Percentiles rank a stretch among this genome's conserved stretches.
These are phyloP conservation scores for Siniperca undulata DNA, from an alignment of 2,797 vertebrate species.

Conservation along the genomic window DNA sequence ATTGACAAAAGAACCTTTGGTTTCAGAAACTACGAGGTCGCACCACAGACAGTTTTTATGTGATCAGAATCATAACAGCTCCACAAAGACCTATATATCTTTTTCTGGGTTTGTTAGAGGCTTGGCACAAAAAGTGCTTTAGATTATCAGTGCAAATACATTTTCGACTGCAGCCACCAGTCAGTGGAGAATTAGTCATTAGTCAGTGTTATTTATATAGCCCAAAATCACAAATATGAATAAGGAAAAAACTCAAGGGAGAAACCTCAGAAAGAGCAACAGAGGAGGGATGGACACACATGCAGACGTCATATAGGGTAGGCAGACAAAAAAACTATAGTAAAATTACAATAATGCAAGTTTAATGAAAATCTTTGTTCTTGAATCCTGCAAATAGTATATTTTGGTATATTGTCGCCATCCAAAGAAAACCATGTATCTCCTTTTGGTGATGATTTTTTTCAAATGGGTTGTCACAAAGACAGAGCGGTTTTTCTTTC, in stretches of 20 bases:
- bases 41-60: conserved; percentile 51
- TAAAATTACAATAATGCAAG: not conserved
- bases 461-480: no score
- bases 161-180: not conserved
- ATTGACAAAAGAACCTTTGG: conserved; percentile 71
- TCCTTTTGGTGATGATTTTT: no score
- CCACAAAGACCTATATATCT: not conserved
- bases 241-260: no score
- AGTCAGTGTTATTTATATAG: not conserved
- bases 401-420: not conserved
- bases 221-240: not conserved
- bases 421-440: no score
- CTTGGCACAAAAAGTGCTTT: not conserved
- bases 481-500: no score
- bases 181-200: conserved; percentile 10
- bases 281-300: not conserved
- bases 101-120: not conserved
- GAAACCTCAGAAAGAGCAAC: not conserved
- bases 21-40: conserved; percentile 56
- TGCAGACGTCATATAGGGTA: not conserved
- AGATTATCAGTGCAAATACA: not conserved
- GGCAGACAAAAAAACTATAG: not conserved
- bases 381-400: not conserved
- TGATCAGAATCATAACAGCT: conserved; percentile 69
- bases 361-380: not conserved